Percentiles rank a stretch among this genome's conserved stretches.
These are phyloP conservation scores for Arnoldichthys spilopterus DNA, from an alignment of 2,797 vertebrate genomes.

Conservation along the genomic window DNA sequence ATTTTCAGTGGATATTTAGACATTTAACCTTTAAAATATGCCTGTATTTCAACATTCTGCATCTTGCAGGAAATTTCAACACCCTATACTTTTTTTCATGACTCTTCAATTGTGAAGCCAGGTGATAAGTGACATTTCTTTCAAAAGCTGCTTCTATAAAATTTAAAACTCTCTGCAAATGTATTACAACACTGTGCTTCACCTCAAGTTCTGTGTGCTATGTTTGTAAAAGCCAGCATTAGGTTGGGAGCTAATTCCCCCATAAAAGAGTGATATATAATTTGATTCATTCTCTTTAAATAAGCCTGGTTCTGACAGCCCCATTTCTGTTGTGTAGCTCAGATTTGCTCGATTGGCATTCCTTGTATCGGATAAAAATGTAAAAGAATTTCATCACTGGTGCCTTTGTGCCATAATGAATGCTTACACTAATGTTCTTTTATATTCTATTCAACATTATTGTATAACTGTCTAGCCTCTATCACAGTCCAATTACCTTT, in stretches of 20 bases:
- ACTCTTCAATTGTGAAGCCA: not conserved
- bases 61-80: not conserved
- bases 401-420: slow-evolving; percentile 30
- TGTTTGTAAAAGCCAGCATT: not conserved
- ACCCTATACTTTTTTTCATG: not conserved
- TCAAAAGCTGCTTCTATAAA: not conserved
- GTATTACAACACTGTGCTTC: not conserved
- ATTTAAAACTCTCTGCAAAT: too few relatives aligned
- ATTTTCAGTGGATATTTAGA: slow-evolving; percentile 20
- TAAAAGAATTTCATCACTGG: slow-evolving; percentile 24
- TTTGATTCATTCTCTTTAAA: slow-evolving; percentile 43
- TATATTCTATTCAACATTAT: slow-evolving; percentile 19
- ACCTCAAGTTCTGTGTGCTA: slow-evolving; percentile 18
- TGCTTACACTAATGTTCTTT: slow-evolving; percentile 38
- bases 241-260: slow-evolving; percentile 44
- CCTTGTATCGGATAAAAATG: slow-evolving; percentile 19
- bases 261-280: slow-evolving; percentile 32
- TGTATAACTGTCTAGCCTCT: slow-evolving; percentile 25
- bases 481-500: slow-evolving; percentile 36
- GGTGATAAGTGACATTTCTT: not conserved
- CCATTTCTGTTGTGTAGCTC: slow-evolving; percentile 25
- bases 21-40: slow-evolving; percentile 16
- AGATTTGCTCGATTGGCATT: slow-evolving; percentile 27
- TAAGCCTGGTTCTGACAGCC: slow-evolving; percentile 23
- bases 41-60: not conserved